phyloP scores from a whole-genome alignment of 2,113 vertebrate species.

The Jaculus jaculus region DNA sequence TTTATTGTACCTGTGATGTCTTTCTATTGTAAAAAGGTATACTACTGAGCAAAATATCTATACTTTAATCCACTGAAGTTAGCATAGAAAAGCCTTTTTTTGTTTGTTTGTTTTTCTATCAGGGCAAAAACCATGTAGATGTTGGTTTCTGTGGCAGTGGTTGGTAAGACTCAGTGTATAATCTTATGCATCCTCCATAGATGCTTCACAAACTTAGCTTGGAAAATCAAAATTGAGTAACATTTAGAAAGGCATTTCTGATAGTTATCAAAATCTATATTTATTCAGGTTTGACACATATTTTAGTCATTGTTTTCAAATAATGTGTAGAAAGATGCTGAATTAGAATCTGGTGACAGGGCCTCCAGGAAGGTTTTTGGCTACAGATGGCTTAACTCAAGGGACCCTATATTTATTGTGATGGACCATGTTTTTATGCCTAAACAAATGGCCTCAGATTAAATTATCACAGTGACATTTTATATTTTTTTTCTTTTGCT shows the following conservation, averaged over 20 bases:
- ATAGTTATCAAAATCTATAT: neutral
- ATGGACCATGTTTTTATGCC: neutral
- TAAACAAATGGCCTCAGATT: neutral
- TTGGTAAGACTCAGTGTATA: neutral
- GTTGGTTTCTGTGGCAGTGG: neutral
- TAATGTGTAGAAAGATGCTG: neutral
- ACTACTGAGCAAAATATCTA: neutral
- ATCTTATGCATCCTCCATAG: neutral
- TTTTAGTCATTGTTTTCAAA: conserved; percentile 13
- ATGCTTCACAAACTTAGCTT: neutral
- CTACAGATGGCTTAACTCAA: neutral
- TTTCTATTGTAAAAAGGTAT: neutral
- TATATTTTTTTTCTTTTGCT: neutral
- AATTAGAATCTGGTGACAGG: neutral
- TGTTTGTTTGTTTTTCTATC: neutral
- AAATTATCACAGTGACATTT: neutral
- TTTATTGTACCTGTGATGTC: neutral
- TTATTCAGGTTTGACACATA: neutral
- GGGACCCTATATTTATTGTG: neutral
- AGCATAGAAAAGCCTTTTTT: neutral
- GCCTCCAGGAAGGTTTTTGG: neutral
- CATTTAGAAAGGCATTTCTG: neutral
- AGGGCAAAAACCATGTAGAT: neutral
- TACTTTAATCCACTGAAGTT: neutral
- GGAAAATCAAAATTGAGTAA: neutral